Conservation (phyloP, 1,140 invertebrate species). For the Drosophila sp. region DNA sequence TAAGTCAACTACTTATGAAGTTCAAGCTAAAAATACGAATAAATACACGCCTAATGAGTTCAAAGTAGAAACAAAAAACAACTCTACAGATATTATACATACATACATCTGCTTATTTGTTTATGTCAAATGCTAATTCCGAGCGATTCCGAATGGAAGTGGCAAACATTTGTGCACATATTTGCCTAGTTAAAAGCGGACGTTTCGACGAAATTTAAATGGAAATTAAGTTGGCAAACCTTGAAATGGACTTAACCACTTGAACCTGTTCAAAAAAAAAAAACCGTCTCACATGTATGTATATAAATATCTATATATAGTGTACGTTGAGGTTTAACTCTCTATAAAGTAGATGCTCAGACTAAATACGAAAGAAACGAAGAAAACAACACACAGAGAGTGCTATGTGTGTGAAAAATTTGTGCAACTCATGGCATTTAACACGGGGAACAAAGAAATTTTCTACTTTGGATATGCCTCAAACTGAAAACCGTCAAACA, state of each 20-base stretch:
- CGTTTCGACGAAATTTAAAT: conserved; percentile 39
- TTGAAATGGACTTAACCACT: conserved; percentile 43
- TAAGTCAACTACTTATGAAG: conserved; percentile 54
- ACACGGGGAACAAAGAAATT: conserved; percentile 67
- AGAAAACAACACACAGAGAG: neutral
- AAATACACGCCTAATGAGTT: conserved; percentile 59
- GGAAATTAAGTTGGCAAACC: conserved; percentile 51
- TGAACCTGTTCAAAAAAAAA: conserved; percentile 49
- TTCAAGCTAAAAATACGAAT: conserved; percentile 43
- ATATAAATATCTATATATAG: conserved; percentile 13
- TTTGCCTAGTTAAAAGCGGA: conserved; percentile 65
- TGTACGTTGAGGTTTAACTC: neutral
- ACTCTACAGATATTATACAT: neutral
- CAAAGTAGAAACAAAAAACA: conserved; percentile 13
- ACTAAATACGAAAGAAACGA: conserved; percentile 34
- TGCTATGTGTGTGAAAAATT: conserved; percentile 25
- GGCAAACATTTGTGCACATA: conserved; percentile 68
- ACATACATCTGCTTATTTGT: conserved; percentile 8
- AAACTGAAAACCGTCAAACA: conserved; percentile 40
- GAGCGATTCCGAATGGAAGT: conserved; percentile 29
- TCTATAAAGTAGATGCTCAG: conserved; percentile 41
- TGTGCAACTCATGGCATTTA: conserved; percentile 76
- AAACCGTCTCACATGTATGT: neutral
- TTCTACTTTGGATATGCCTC: conserved; percentile 58
- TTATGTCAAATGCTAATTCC: conserved; percentile 47